Conservation (phyloP, 2,888 invertebrate genomes). For the Mechanitis messenoides region DNA sequence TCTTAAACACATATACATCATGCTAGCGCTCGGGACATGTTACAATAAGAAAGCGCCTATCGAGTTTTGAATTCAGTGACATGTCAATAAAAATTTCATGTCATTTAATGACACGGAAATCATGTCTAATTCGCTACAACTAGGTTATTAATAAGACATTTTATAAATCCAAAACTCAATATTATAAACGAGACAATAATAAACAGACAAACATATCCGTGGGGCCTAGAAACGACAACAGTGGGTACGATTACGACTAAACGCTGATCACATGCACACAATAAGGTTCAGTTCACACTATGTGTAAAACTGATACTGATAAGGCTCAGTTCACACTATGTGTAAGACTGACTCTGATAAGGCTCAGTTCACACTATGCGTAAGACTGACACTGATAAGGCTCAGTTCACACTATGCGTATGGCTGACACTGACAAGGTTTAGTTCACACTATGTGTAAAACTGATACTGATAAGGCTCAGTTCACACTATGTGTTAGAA, state of each 20-base stretch:
- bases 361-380: too few species aligned
- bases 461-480: too few species aligned
- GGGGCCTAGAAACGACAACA: slow-evolving; percentile 52
- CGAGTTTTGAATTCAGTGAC: slow-evolving; percentile 30
- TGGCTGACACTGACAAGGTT: neutral
- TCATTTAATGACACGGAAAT: too few species aligned
- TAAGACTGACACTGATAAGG: too few species aligned
- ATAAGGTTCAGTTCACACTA: neutral
- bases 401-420: neutral
- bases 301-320: too few species aligned
- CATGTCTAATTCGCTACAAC: too few species aligned
- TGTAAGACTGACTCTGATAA: neutral
- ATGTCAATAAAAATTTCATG: neutral
- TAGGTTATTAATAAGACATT: slow-evolving; percentile 7
- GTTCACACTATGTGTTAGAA: neutral
- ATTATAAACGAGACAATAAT: slow-evolving; percentile 34
- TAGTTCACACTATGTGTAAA: too few species aligned
- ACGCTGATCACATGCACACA: slow-evolving; percentile 36
- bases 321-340: neutral
- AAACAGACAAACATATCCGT: slow-evolving; percentile 42
- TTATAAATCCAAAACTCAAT: slow-evolving; percentile 28
- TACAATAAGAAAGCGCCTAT: slow-evolving; percentile 27
- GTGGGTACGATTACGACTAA: slow-evolving; percentile 48
- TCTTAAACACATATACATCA: slow-evolving; percentile 66
- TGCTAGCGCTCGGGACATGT: slow-evolving; percentile 42